A percentile compares a stretch with the other conserved stretches of the same genome.
phyloP scores from a whole-genome alignment of 1,140 invertebrate species.

The Meloidogyne chitwoodi region DNA sequence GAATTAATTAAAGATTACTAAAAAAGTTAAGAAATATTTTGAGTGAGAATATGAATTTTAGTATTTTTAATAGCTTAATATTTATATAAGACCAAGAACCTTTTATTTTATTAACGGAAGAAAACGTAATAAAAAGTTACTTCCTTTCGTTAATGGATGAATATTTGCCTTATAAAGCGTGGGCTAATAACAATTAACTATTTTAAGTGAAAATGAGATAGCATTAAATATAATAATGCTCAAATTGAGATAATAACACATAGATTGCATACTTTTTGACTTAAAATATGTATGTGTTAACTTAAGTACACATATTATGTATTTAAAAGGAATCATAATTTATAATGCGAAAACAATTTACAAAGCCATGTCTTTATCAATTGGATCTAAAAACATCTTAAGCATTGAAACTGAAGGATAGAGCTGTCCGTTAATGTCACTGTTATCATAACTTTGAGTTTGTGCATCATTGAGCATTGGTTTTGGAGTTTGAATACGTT shows the following conservation, averaged over 20 bases:
- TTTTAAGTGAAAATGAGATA: background rate
- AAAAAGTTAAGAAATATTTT: too few species aligned
- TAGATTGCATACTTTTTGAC: too few species aligned
- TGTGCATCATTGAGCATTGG: constrained; percentile 40
- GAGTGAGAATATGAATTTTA: too few species aligned
- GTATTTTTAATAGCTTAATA: too few species aligned
- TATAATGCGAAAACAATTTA: background rate
- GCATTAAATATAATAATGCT: too few species aligned
- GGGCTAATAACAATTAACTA: background rate
- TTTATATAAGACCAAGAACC: too few species aligned
- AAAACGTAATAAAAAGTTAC: background rate
- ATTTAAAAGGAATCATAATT: too few species aligned
- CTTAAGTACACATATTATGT: too few species aligned
- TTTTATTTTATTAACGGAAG: background rate
- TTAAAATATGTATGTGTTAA: too few species aligned
- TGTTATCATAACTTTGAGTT: constrained; percentile 38
- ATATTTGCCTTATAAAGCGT: background rate
- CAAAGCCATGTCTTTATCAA: background rate
- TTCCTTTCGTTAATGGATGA: background rate
- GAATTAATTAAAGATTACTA: too few species aligned
- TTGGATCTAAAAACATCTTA: background rate
- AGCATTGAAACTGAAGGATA: background rate
- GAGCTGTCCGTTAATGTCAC: background rate
- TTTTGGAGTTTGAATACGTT: constrained; percentile 50
- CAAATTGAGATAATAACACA: too few species aligned